phyloP scores from a whole-genome alignment of 2,113 vertebrate species.

The Alligator mississippiensis region DNA sequence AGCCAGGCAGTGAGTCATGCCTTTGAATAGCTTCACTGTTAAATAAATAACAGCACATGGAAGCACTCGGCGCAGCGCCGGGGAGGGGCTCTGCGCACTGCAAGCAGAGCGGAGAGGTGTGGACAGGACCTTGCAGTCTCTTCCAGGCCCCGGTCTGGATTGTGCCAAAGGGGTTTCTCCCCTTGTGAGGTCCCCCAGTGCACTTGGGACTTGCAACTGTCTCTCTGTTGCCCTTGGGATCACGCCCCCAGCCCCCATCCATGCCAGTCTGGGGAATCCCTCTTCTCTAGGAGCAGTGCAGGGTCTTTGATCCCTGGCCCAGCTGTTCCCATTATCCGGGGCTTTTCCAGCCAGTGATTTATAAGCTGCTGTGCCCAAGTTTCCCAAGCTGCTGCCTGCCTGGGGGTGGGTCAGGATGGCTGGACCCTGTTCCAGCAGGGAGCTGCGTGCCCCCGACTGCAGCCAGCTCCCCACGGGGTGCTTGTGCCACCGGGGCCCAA shows the following conservation, averaged over 20 bases:
- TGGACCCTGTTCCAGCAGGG: neutral
- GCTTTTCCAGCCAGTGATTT: neutral
- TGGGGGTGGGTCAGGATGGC: neutral
- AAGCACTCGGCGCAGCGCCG: neutral
- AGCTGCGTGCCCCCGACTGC: neutral
- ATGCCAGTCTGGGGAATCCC: neutral
- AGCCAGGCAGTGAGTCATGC: slow-evolving; percentile 49
- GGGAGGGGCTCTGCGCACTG: neutral
- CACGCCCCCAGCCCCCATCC: neutral
- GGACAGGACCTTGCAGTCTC: too few relatives aligned
- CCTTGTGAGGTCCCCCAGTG: neutral
- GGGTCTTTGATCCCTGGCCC: neutral
- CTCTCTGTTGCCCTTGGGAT: neutral
- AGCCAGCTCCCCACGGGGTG: too few relatives aligned
- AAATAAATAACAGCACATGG: slow-evolving; percentile 44
- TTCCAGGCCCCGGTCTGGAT: too few relatives aligned
- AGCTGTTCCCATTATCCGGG: neutral
- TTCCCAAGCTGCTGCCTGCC: neutral
- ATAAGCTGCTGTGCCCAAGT: neutral
- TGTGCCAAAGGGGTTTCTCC: neutral
- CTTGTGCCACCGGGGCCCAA: too few relatives aligned
- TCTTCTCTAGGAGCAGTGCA: neutral
- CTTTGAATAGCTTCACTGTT: slow-evolving; percentile 61
- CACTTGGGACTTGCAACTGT: neutral
- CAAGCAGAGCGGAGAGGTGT: neutral